phyloP scores from a whole-genome alignment of 2,797 vertebrate genomes.

The Micromesistius poutassou region DNA sequence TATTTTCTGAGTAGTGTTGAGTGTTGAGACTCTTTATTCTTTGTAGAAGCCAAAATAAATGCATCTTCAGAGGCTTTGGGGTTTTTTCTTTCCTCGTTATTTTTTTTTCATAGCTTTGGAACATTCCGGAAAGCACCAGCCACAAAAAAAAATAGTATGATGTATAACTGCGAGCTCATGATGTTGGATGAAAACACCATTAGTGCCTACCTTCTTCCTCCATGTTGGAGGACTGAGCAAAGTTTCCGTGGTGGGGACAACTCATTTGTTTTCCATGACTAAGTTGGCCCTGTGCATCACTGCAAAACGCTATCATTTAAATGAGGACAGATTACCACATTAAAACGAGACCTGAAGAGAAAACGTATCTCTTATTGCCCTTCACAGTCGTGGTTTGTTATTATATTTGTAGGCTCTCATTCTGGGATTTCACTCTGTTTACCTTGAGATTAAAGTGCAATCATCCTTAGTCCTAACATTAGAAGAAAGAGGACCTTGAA shows the following conservation, averaged over 20 bases:
- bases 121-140: conserved; percentile 11
- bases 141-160: not conserved
- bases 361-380: conserved; percentile 69
- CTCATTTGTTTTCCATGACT: conserved; percentile 67
- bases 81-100: conserved; percentile 17
- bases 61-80: conserved; percentile 40
- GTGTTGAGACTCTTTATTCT: not conserved
- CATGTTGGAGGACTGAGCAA: conserved; percentile 35
- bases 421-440: conserved; percentile 16
- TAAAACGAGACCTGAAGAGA: conserved; percentile 66
- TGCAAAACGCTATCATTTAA: conserved; percentile 66
- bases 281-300: conserved; percentile 57
- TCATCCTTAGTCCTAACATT: not conserved
- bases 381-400: conserved; percentile 45
- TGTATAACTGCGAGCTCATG: conserved; percentile 45
- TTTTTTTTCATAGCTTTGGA: conserved; percentile 25
- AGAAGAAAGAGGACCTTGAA: conserved; percentile 18
- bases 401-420: conserved; percentile 11
- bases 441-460: conserved; percentile 24
- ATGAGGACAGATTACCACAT: conserved; percentile 70
- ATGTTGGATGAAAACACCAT: conserved; percentile 47
- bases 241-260: conserved; percentile 52
- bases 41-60: conserved; percentile 58
- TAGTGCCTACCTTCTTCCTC: conserved; percentile 27
- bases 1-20: not conserved